Evolutionary conservation across 2,888 invertebrate species (phyloP).

Genomic region (Plebejus anna): DNA sequence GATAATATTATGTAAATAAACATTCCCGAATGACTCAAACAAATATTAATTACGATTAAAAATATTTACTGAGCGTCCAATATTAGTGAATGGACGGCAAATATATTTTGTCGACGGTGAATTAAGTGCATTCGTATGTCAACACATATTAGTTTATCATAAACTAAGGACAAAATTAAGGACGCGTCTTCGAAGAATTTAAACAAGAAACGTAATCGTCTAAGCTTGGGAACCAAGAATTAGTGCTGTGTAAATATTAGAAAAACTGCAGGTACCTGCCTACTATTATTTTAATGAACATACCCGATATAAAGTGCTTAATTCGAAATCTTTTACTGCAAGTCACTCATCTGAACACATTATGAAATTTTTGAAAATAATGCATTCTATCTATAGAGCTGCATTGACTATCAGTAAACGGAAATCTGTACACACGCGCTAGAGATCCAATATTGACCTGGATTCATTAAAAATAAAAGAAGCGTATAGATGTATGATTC

Average conservation of each 20-base stretch:
- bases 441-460: too few species aligned
- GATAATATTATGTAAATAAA: conserved; percentile 9
- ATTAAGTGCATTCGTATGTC: conserved; percentile 14
- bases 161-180: conserved; percentile 8
- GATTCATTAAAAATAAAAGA: too few species aligned
- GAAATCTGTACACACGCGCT: too few species aligned
- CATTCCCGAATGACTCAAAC: neutral
- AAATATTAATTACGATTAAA: neutral
- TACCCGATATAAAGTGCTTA: too few species aligned
- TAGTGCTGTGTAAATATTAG: neutral
- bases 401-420: too few species aligned
- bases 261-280: too few species aligned
- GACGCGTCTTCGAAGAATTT: neutral
- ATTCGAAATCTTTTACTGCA: too few species aligned
- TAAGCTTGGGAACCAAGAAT: neutral
- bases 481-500: too few species aligned
- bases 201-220: neutral
- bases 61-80: neutral
- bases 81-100: neutral
- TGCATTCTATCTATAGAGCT: too few species aligned
- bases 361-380: too few species aligned
- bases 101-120: neutral
- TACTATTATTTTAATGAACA: too few species aligned
- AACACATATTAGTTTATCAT: conserved; percentile 8
- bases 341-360: too few species aligned